phyloP scores from a whole-genome alignment of 2,797 vertebrate genomes.

The Intellagama lesueurii region DNA sequence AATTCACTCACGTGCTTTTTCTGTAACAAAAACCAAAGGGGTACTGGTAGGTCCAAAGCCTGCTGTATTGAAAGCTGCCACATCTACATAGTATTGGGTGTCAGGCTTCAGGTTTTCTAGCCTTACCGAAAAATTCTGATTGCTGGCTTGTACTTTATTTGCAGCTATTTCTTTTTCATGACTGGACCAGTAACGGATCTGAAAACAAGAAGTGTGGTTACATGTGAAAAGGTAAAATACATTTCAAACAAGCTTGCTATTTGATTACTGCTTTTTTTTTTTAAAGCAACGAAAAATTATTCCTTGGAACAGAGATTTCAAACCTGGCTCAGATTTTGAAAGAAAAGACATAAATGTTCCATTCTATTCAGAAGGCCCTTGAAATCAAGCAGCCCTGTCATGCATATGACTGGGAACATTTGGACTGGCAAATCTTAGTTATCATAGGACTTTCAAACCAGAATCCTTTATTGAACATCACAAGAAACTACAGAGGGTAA shows the following conservation, averaged over 20 bases:
- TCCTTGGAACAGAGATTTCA: constrained; percentile 22
- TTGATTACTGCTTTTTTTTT: background rate
- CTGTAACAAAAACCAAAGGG: constrained; percentile 83
- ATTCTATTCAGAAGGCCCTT: background rate
- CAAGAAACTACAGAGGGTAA: background rate
- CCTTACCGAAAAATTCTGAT: constrained; percentile 86
- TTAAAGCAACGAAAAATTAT: background rate
- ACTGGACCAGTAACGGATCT: constrained; percentile 93
- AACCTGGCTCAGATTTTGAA: constrained; percentile 15
- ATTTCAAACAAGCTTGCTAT: constrained; percentile 2
- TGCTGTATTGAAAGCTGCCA: constrained; percentile 91
- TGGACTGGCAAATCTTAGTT: background rate
- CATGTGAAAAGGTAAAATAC: background rate
- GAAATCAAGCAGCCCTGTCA: background rate
- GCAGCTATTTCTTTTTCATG: constrained; percentile 88
- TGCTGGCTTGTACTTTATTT: constrained; percentile 81
- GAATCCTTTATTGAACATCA: background rate
- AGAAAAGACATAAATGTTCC: background rate
- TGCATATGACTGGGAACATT: background rate
- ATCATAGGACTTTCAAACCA: background rate
- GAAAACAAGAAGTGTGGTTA: constrained; percentile 39
- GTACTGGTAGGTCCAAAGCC: constrained; percentile 89
- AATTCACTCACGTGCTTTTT: constrained; percentile 90
- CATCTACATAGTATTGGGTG: constrained; percentile 88
- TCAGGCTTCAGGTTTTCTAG: constrained; percentile 89